Evolutionary conservation across 2,113 vertebrate genomes (phyloP).

Genomic region (Oncorhynchus kisutch): DNA sequence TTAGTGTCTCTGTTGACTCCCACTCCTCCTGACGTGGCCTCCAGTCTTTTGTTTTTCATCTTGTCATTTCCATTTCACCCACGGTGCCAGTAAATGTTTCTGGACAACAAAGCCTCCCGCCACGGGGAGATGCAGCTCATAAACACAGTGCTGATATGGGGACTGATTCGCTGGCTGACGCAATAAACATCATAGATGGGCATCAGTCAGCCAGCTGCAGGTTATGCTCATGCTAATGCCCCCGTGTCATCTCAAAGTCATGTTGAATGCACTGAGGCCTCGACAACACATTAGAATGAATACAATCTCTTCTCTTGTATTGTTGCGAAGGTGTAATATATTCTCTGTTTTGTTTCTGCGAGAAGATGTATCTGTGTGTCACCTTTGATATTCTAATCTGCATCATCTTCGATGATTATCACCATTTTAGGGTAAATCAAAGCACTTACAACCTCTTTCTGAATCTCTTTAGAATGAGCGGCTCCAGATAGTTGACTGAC

Average conservation of each 20-base stretch:
- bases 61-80: not conserved
- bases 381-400: no score
- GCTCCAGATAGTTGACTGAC: not conserved
- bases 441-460: not conserved
- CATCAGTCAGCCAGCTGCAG: conserved; percentile 52
- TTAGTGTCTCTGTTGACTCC: not conserved
- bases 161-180: conserved; percentile 57
- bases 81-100: conserved; percentile 38
- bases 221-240: conserved; percentile 33
- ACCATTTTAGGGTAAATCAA: not conserved
- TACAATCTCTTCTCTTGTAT: no score
- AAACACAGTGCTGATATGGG: conserved; percentile 38
- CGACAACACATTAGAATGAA: not conserved
- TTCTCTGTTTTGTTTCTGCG: not conserved
- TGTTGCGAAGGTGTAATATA: not conserved
- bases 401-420: not conserved
- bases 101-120: conserved; percentile 52
- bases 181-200: conserved; percentile 56
- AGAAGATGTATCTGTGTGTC: no score
- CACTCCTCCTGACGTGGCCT: not conserved
- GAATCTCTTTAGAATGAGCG: not conserved
- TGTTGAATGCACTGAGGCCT: conserved; percentile 9
- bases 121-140: conserved; percentile 28
- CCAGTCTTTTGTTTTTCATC: not conserved
- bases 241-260: conserved; percentile 52